Percentiles rank a stretch among this genome's conserved stretches.
phyloP scores from a whole-genome alignment of 2,888 invertebrate genomes.

The Hirtodrosophila trivittata region DNA sequence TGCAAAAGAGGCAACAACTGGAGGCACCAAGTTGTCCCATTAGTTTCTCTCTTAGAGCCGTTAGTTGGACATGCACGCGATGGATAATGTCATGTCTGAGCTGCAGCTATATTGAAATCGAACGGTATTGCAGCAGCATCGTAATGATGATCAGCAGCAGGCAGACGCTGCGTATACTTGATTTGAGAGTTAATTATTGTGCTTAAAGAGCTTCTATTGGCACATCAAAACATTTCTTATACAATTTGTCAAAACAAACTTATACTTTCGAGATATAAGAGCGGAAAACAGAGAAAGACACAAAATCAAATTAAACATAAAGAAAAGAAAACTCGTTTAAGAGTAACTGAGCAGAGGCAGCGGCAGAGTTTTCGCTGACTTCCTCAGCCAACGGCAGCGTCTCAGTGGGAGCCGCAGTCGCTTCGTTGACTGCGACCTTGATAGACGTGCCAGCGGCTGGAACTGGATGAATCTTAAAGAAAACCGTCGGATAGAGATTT shows the following conservation, averaged over 20 bases:
- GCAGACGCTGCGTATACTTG: slow-evolving; percentile 34
- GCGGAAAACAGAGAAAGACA: slow-evolving; percentile 47
- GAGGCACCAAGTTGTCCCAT: slow-evolving; percentile 1
- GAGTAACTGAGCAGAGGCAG: slow-evolving; percentile 30
- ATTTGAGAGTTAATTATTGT: slow-evolving; percentile 59
- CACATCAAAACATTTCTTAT: slow-evolving; percentile 64
- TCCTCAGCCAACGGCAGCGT: slow-evolving; percentile 54
- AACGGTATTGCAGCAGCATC: slow-evolving; percentile 32
- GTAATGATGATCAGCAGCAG: slow-evolving; percentile 4
- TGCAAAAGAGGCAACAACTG: too few species aligned
- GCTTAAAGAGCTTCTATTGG: slow-evolving; percentile 43
- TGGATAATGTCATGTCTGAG: slow-evolving; percentile 31
- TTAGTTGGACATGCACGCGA: slow-evolving; percentile 46
- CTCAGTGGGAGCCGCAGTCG: slow-evolving; percentile 67
- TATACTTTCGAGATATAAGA: slow-evolving; percentile 76
- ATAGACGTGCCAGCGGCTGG: slow-evolving; percentile 83
- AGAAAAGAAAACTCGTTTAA: slow-evolving; percentile 64
- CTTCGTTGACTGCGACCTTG: slow-evolving; percentile 84
- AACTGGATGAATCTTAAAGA: slow-evolving; percentile 22
- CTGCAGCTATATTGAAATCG: slow-evolving; percentile 9
- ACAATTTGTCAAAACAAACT: slow-evolving; percentile 78
- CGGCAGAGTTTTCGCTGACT: slow-evolving; percentile 48
- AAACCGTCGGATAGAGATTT: slow-evolving; percentile 29
- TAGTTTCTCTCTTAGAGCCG: slow-evolving; percentile 18
- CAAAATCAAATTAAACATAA: neutral